Evolutionary conservation across 1,140 invertebrate species (phyloP).

Genomic region (Bathynomus jamesi): DNA sequence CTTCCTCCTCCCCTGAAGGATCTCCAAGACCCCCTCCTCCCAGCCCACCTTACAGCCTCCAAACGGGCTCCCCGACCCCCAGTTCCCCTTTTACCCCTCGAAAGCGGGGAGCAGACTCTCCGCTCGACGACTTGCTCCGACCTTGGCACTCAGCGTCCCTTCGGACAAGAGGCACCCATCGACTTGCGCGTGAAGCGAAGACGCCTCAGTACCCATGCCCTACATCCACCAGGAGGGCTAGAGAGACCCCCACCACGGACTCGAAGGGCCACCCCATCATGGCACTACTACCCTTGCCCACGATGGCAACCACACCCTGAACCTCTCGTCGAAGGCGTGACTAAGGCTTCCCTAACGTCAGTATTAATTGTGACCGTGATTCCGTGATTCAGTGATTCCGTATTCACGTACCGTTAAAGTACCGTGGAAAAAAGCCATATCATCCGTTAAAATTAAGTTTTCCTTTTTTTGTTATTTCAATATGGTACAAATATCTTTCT

Average conservation of each 20-base stretch:
- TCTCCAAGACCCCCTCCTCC: background rate
- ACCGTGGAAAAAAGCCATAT: no score
- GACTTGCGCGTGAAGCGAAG: constrained; percentile 33
- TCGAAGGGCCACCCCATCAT: constrained; percentile 14
- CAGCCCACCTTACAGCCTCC: constrained; percentile 2
- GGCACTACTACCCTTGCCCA: constrained; percentile 4
- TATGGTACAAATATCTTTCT: no score
- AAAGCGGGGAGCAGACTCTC: constrained; percentile 30
- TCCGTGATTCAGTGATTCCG: no score
- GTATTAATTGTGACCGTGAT: no score
- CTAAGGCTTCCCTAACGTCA: no score
- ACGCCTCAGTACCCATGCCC: constrained; percentile 17
- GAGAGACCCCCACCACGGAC: constrained; percentile 23
- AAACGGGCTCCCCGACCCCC: constrained; percentile 6
- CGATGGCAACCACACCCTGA: constrained; percentile 15
- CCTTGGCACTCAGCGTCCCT: constrained; percentile 16
- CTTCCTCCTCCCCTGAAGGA: constrained; percentile 11
- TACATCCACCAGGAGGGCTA: constrained; percentile 1
- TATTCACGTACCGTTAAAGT: no score
- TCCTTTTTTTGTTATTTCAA: no score
- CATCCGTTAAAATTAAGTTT: no score
- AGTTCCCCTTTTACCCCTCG: constrained; percentile 13
- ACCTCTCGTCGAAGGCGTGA: constrained; percentile 29
- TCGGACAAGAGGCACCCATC: constrained; percentile 34
- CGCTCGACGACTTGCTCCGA: constrained; percentile 7